Base-by-base conservation (phyloP, 2,888 invertebrate species). In the Trichopoda pennipes region DNA sequence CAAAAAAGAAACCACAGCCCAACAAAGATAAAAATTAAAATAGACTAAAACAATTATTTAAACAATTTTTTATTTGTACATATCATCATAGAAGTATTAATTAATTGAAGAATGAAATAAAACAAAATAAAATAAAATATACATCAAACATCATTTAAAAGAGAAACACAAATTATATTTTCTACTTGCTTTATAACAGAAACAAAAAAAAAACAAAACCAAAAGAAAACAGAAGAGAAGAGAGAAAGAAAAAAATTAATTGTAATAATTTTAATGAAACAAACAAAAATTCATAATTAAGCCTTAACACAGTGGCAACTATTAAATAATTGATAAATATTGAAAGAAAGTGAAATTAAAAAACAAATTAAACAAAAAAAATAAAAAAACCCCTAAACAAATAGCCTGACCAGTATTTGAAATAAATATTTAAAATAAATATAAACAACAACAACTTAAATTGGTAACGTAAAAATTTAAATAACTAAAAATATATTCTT, bases 91-190 rank as follows among this genome's bases (percentile, higher is more conserved):
- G 35, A 35, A 60, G 47, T 68, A 68, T 23, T 49, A 53, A 44
- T 32, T 42, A 60, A 44, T 23, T 21, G 28, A 55, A 35, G 19
- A 60, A 47, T 51, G 1, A 51, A 38, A n/a, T n/a, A n/a, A 38
- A 38, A 14, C 14, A 12, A 44, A n/a, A 2, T 14, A 44, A 32
- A 56, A 44, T 10, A 58, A 58, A 44, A 14, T 28, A 23, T 51
- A 66, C 19, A 55, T 51, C 53, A 68, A 49, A 60, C n/a, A 66
- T 66, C 58, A 66, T 28, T 47, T 32, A 28, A 49, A 51, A 74
- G 51, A 72, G 72, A 84, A 80, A 72, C 73, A 82, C 55, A 83
- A 84, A 75, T 84, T 86, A 86, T 86, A 85, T 86, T 85, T 85
- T 86, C 84, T 86, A 85, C 84, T 84, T 85, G 85, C 85, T 85